phyloP scores from a whole-genome alignment of 2,888 invertebrate species.

The Cerastis leucographa region DNA sequence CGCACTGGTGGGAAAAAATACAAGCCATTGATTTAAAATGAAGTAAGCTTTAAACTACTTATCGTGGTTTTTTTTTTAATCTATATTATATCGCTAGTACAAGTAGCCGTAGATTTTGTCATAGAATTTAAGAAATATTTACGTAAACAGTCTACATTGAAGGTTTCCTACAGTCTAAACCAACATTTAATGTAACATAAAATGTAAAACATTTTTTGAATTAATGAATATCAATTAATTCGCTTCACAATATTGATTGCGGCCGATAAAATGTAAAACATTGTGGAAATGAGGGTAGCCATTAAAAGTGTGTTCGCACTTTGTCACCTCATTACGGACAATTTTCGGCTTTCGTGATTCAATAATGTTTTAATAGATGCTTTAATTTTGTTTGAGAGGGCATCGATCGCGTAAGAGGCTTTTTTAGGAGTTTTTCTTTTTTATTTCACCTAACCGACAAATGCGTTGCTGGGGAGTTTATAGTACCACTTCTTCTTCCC shows the following conservation, averaged over 20 bases:
- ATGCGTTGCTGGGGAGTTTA: neutral
- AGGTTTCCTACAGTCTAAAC: neutral
- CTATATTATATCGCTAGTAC: too few species aligned
- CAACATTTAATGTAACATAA: neutral
- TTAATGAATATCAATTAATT: constrained; percentile 42
- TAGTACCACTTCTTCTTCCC: neutral
- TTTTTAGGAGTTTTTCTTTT: neutral
- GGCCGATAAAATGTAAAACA: constrained; percentile 46
- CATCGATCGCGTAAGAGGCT: neutral
- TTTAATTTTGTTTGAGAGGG: constrained; percentile 16
- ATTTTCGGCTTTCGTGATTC: constrained; percentile 46
- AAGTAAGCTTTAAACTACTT: neutral
- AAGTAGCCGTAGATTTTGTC: neutral
- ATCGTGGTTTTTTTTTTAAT: too few species aligned
- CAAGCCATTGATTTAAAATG: neutral
- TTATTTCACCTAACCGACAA: neutral
- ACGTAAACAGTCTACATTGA: neutral
- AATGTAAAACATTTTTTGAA: constrained; percentile 2
- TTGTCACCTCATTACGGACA: constrained; percentile 54
- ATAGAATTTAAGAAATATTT: neutral
- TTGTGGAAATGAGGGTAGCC: constrained; percentile 51
- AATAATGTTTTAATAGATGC: constrained; percentile 40
- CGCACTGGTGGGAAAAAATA: too few species aligned
- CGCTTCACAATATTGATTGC: constrained; percentile 37
- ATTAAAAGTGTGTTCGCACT: constrained; percentile 54